Percentiles rank a stretch among this genome's conserved stretches.
These are phyloP conservation scores for Oreocharis arfaki DNA, from an alignment of 2,113 vertebrate species.

Conservation along the genomic window DNA sequence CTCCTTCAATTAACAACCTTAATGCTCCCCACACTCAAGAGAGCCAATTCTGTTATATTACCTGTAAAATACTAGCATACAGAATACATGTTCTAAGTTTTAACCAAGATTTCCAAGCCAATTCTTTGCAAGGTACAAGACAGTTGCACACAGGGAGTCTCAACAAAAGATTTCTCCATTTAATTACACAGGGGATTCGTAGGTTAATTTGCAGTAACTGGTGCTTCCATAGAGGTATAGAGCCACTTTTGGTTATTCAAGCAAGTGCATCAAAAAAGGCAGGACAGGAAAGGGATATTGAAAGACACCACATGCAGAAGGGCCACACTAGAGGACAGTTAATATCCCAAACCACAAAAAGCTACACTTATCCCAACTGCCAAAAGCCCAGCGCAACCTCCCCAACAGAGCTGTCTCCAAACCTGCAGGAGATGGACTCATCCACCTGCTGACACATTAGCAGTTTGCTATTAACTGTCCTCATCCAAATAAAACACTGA, in stretches of 20 bases:
- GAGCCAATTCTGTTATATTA: neutral
- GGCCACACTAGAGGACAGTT: neutral
- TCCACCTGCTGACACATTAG: neutral
- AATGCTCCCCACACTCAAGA: neutral
- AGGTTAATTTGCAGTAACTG: slow-evolving; percentile 50
- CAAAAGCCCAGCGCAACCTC: neutral
- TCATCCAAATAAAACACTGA: neutral
- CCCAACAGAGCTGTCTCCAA: neutral
- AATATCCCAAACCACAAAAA: slow-evolving; percentile 16
- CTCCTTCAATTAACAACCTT: neutral
- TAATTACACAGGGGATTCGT: neutral
- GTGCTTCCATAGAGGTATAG: slow-evolving; percentile 61
- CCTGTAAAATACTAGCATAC: neutral
- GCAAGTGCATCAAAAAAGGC: slow-evolving; percentile 31
- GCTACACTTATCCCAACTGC: neutral
- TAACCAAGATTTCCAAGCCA: slow-evolving; percentile 43
- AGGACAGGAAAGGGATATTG: neutral
- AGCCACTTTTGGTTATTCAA: slow-evolving; percentile 46
- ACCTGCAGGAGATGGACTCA: neutral
- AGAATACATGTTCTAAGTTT: neutral
- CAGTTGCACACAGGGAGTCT: slow-evolving; percentile 17
- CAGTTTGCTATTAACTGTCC: slow-evolving; percentile 49
- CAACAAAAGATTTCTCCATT: neutral
- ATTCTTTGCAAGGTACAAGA: slow-evolving; percentile 5
- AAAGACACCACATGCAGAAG: slow-evolving; percentile 31